Base-by-base conservation (phyloP, 2,797 vertebrate species). In the Cryptoblepharus egeriae region DNA sequence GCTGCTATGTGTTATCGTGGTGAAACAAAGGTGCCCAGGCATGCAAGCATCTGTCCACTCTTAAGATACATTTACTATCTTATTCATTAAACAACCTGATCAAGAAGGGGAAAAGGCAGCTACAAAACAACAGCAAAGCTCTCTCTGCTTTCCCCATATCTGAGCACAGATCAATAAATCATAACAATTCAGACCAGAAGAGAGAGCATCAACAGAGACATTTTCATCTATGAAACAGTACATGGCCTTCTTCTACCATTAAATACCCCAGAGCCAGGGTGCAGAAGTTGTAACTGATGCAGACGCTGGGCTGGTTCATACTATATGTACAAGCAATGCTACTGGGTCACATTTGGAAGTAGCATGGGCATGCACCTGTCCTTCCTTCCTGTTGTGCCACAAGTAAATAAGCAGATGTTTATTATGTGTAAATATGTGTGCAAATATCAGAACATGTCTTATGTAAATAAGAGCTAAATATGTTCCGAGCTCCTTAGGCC, bases 21-120 rank as follows among this genome's bases (percentile, higher is more conserved):
- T 1, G 0, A 0, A 32, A n/a, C 26, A 28, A 70, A 60, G 37
- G 24, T 2, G 1, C 58, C 35, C 35, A n/a, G n/a, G n/a, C 0
- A 11, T 69, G 22, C 77, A 32, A 5, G 12, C 28, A 30, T 49
- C 52, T 30, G 16, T 15, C 16, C 10, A 0, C 45, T 45, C 82
- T 52, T 20, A 15, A 63, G 28, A 39, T 49, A 37, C 1, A 37
- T 74, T 81, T 74, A 65, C 60, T 64, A 39, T 65, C 12, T 73
- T 32, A 1, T 76, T 63, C 35, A 57, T 52, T 42, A 28, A 0
- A 1, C 39, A 42, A 75, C 60, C 64, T 28, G 24, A 5, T 5
- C 52, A 8, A 69, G 12, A 7, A 1, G 4, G 55, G 39, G 18
- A 7, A 22, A 28, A 37, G 65, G 39, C 24, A 64, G 73, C 11